These are phyloP conservation scores for Adelosebastes latens DNA, from an alignment of 2,797 vertebrate genomes.

Conservation along the genomic window DNA sequence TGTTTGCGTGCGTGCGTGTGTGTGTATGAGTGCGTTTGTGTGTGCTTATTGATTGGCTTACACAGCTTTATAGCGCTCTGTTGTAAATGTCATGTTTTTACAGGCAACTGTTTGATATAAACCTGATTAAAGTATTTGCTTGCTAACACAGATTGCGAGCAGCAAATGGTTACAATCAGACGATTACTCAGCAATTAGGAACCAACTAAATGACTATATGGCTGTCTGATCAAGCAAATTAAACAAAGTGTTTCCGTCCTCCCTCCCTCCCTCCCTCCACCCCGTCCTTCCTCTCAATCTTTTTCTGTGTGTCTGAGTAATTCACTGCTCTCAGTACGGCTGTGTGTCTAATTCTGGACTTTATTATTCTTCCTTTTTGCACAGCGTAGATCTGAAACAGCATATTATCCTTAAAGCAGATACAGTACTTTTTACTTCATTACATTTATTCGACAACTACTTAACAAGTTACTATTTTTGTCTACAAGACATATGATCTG, in stretches of 20 bases:
- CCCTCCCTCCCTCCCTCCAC: background rate
- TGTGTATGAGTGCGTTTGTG: conserved; percentile 33
- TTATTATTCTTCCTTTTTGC: background rate
- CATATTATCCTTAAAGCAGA: background rate
- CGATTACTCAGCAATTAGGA: conserved; percentile 85
- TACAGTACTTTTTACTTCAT: background rate
- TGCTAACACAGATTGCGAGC: conserved; percentile 77
- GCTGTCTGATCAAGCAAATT: conserved; percentile 66
- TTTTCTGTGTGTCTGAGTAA: conserved; percentile 34
- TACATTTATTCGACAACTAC: background rate
- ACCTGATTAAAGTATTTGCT: conserved; percentile 88
- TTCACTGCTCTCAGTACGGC: conserved; percentile 29
- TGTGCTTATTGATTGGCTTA: conserved; percentile 83
- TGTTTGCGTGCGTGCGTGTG: conserved; percentile 58
- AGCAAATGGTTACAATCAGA: conserved; percentile 76
- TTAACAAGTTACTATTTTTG: too few relatives aligned
- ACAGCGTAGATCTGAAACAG: background rate
- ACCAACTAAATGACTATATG: conserved; percentile 78
- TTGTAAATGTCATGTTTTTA: conserved; percentile 89
- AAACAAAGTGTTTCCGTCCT: conserved; percentile 66
- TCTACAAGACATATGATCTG: too few relatives aligned
- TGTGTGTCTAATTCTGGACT: background rate
- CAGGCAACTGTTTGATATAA: conserved; percentile 86
- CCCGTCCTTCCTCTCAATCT: background rate
- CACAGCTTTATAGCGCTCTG: conserved; percentile 84